A percentile compares a stretch with the other conserved stretches of the same genome.
Evolutionary conservation across 35 echinoderm and acorn worm genomes (phyloP).

Genomic region (Amphiura filiformis): DNA sequence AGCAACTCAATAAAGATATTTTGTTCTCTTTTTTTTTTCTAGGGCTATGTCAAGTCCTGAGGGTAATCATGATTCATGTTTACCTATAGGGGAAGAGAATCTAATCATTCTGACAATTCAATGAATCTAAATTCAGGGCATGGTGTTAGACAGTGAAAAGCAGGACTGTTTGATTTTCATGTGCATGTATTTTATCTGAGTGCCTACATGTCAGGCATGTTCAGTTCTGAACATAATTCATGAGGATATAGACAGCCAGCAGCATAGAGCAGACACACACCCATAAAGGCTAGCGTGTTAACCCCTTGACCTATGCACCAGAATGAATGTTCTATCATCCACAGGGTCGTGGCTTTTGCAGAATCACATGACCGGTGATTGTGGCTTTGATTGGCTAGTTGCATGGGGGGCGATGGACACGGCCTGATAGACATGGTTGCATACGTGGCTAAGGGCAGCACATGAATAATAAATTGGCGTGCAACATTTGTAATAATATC

Average conservation of each 20-base stretch:
- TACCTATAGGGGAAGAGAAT: neutral
- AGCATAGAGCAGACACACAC: neutral
- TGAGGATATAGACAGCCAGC: neutral
- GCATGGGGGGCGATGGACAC: constrained; percentile 8
- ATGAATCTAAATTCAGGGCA: too few species aligned
- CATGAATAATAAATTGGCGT: neutral
- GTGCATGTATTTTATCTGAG: neutral
- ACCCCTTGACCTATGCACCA: constrained; percentile 1
- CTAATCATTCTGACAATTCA: too few species aligned
- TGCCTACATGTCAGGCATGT: neutral
- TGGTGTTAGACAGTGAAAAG: too few species aligned
- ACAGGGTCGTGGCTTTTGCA: neutral
- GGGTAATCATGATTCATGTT: neutral
- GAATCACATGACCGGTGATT: neutral
- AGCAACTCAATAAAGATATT: neutral
- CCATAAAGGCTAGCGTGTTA: neutral
- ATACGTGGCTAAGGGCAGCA: neutral
- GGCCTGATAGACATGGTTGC: neutral
- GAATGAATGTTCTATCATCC: neutral
- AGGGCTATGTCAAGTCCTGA: too few species aligned
- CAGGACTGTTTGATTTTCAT: neutral
- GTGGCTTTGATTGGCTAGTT: neutral
- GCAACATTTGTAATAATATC: neutral
- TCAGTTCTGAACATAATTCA: neutral
- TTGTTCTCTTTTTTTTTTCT: too few species aligned